These are phyloP conservation scores for Laticauda laticaudata DNA, from an alignment of 2,113 vertebrate species.

Conservation along the genomic window DNA sequence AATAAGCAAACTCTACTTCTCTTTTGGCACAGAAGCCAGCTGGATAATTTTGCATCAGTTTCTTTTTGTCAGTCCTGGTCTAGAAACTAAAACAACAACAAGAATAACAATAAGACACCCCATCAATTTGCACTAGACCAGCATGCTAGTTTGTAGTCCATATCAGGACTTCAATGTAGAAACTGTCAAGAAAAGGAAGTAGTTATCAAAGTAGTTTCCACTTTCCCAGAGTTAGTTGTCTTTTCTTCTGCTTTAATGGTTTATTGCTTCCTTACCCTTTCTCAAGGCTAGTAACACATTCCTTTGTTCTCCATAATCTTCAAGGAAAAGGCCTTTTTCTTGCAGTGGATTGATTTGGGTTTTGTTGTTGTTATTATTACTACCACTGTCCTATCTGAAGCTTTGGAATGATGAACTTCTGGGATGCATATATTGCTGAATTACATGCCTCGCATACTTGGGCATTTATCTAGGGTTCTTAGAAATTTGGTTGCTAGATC, in stretches of 20 bases:
- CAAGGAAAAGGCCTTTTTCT: background rate
- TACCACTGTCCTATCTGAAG: constrained; percentile 72
- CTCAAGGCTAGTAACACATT: background rate
- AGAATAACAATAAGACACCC: background rate
- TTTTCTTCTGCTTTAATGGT: background rate
- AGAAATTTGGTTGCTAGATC: background rate
- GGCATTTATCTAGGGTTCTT: background rate
- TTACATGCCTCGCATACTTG: background rate
- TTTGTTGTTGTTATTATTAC: background rate
- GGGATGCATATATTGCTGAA: background rate
- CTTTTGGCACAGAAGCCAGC: background rate
- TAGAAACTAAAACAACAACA: background rate
- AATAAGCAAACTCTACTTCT: background rate
- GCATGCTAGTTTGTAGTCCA: constrained; percentile 59
- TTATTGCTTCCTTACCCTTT: background rate
- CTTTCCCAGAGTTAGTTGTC: background rate
- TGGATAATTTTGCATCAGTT: background rate
- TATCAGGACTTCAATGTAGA: background rate
- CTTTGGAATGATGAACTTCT: constrained; percentile 62
- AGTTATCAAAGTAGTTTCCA: background rate
- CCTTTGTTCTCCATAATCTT: background rate
- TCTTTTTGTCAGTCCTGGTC: background rate
- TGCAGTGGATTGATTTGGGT: background rate
- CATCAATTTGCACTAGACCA: background rate
- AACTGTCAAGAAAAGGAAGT: background rate